These are phyloP conservation scores for Cotesia chilonis DNA, from an alignment of 1,140 invertebrate genomes.

Conservation along the genomic window DNA sequence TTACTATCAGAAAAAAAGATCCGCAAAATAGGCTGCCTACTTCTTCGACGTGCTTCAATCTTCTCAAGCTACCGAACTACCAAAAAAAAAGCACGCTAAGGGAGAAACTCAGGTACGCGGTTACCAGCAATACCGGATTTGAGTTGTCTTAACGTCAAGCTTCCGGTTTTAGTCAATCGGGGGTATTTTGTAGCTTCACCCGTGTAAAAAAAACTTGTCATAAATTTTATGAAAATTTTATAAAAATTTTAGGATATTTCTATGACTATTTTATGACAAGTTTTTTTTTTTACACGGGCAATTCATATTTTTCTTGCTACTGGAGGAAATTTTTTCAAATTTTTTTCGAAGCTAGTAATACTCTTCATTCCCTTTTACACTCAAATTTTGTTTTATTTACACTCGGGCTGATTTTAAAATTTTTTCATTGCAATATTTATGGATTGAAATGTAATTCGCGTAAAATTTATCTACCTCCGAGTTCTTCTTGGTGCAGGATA, in stretches of 20 bases:
- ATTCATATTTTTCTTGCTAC: background rate
- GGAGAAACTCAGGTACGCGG: conserved; percentile 97
- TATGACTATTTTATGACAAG: no score
- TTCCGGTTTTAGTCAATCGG: background rate
- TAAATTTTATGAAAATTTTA: no score
- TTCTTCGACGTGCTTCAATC: conserved; percentile 98
- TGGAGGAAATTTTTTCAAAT: background rate
- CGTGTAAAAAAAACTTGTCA: no score
- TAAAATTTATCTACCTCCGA: no score
- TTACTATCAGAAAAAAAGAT: conserved; percentile 95
- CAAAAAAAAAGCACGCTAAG: conserved; percentile 93
- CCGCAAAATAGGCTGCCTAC: conserved; percentile 95
- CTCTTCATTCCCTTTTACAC: background rate
- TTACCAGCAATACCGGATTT: conserved; percentile 97
- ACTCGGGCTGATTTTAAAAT: no score
- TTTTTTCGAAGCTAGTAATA: background rate
- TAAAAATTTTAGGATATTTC: no score
- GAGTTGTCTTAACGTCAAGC: conserved; percentile 84
- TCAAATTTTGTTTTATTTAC: background rate
- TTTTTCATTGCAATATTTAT: no score
- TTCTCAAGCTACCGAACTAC: conserved; percentile 98
- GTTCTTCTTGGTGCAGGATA: no score
- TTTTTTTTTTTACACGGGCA: no score
- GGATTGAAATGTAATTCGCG: no score
- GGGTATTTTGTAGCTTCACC: background rate